Evolutionary conservation across 1,140 invertebrate genomes (phyloP).

Genomic region (Tetramorium simillimum): DNA sequence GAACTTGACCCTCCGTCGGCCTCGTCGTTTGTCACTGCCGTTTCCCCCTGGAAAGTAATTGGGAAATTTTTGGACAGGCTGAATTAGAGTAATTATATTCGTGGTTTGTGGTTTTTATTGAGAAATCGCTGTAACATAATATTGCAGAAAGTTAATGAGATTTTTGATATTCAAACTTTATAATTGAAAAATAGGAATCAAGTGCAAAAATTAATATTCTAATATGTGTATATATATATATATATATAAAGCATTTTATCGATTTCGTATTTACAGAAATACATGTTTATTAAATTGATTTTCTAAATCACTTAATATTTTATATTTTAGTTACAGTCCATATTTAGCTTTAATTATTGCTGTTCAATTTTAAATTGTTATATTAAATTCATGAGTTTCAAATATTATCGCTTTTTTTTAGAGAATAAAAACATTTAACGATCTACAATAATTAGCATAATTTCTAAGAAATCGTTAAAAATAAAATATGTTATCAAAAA

Average conservation of each 20-base stretch:
- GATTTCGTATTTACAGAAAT: too few relatives aligned
- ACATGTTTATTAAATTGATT: too few relatives aligned
- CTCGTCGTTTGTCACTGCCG: conserved; percentile 15
- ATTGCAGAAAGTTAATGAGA: background rate
- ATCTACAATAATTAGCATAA: background rate
- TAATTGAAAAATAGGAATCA: background rate
- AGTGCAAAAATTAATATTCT: background rate
- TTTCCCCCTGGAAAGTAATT: background rate
- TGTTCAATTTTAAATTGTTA: background rate
- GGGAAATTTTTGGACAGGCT: background rate
- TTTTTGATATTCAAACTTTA: background rate
- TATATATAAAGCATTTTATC: too few relatives aligned
- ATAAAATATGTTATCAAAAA: background rate
- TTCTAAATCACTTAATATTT: too few relatives aligned
- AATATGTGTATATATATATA: too few relatives aligned
- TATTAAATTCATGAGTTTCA: background rate
- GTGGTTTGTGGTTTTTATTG: background rate
- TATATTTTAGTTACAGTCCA: background rate
- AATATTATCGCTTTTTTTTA: background rate
- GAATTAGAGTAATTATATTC: background rate
- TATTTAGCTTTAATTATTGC: background rate
- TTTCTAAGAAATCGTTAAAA: background rate
- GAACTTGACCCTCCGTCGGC: background rate
- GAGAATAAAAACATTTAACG: background rate
- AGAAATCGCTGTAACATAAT: background rate